Conservation (phyloP, 23 tunicate species). For the Ascidia mentula region DNA sequence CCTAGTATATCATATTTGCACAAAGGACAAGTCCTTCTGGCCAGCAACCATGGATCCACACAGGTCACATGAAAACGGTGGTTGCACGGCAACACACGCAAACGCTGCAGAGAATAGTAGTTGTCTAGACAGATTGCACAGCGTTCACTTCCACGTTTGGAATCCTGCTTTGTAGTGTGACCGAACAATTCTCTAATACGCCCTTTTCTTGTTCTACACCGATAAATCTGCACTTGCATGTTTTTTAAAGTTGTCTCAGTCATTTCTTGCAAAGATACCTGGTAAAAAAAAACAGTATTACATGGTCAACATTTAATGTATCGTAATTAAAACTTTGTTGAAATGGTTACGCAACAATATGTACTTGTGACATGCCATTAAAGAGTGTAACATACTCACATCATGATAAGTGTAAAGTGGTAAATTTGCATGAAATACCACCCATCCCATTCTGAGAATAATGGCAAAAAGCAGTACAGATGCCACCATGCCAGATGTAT, state of each 20-base stretch:
- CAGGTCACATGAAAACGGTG: conserved; percentile 31
- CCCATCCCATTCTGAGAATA: conserved; percentile 21
- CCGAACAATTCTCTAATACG: not conserved
- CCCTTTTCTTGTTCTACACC: not conserved
- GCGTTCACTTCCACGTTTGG: conserved; percentile 10
- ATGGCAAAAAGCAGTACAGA: not conserved
- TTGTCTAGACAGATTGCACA: conserved; percentile 40
- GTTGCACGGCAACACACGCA: conserved; percentile 33
- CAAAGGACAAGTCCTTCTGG: conserved; percentile 29
- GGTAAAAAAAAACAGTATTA: not conserved
- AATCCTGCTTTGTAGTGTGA: not conserved
- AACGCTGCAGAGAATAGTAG: conserved; percentile 24
- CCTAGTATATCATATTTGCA: conserved; percentile 42
- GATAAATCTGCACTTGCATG: conserved; percentile 27
- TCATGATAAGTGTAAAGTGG: conserved; percentile 25
- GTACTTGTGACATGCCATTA: not conserved
- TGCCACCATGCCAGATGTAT: not conserved
- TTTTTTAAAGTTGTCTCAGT: conserved; percentile 2
- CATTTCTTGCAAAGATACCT: conserved; percentile 19
- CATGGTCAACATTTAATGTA: not conserved
- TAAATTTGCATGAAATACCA: conserved; percentile 15
- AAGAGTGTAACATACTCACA: not conserved
- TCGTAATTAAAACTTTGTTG: too few species aligned
- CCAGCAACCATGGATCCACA: conserved; percentile 31
- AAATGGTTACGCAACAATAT: too few species aligned